phyloP scores from a whole-genome alignment of 2,888 invertebrate genomes.

The Ypsolopha sequella region DNA sequence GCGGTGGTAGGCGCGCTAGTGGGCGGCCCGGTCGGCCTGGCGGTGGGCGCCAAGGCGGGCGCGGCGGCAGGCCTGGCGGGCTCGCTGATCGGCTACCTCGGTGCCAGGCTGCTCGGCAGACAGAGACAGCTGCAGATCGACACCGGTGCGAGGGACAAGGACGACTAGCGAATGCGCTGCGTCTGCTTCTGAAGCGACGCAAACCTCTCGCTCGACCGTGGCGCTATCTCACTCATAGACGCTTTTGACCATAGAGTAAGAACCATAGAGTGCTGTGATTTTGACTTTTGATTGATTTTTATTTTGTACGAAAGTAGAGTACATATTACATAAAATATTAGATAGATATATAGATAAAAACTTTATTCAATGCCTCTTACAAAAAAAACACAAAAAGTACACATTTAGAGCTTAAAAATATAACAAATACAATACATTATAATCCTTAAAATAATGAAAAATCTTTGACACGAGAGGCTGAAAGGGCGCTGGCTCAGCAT shows the following conservation, averaged over 20 bases:
- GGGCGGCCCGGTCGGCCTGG: constrained; percentile 40
- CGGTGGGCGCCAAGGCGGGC: constrained; percentile 40
- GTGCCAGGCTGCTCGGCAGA: constrained; percentile 17
- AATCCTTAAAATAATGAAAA: no score
- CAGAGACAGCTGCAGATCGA: constrained; percentile 9
- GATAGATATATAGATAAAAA: no score
- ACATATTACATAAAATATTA: no score
- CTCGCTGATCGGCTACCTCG: constrained; percentile 29
- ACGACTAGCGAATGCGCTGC: constrained; percentile 8
- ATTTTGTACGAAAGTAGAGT: no score
- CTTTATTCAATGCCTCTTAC: no score
- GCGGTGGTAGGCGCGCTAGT: constrained; percentile 34
- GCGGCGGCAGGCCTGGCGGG: constrained; percentile 38
- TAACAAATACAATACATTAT: no score
- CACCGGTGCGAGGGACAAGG: constrained; percentile 4
- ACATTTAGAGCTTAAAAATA: no score
- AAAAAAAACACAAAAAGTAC: no score
- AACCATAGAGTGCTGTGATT: no score
- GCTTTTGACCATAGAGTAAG: background rate
- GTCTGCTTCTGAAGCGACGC: constrained; percentile 7
- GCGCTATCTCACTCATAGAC: background rate
- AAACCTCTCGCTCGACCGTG: background rate
- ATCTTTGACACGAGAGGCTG: no score
- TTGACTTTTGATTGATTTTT: no score
- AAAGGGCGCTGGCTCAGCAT: no score